phyloP scores from a whole-genome alignment of 2,888 invertebrate genomes.

The Dexiosoma caninum region DNA sequence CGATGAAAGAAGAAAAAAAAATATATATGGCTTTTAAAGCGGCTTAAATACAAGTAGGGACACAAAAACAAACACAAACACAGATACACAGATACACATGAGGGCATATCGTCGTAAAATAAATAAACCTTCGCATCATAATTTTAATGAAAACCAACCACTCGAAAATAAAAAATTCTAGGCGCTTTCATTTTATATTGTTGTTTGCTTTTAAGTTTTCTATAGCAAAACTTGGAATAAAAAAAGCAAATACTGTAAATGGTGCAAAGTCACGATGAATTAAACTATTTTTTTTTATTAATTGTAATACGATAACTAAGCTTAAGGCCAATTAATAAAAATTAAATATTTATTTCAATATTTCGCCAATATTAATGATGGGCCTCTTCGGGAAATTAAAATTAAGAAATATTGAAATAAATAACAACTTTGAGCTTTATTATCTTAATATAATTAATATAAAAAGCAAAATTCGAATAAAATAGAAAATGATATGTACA shows the following conservation, averaged over 20 bases:
- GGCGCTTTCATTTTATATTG: neutral
- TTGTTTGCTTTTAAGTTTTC: slow-evolving; percentile 4
- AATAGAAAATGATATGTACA: too few species aligned
- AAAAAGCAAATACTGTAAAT: neutral
- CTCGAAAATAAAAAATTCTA: slow-evolving; percentile 25
- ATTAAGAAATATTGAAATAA: too few species aligned
- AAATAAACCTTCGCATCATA: slow-evolving; percentile 7
- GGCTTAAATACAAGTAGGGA: slow-evolving; percentile 10
- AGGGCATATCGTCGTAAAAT: slow-evolving; percentile 8
- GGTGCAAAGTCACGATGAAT: neutral
- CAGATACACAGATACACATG: neutral
- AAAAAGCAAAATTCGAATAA: too few species aligned
- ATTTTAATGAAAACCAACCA: slow-evolving; percentile 34
- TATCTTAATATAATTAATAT: too few species aligned
- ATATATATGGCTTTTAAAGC: slow-evolving; percentile 18
- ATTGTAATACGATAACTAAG: too few species aligned
- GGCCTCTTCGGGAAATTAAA: too few species aligned
- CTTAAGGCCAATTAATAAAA: too few species aligned
- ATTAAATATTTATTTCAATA: too few species aligned
- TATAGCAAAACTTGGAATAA: neutral
- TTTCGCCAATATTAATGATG: too few species aligned
- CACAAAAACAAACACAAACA: too few species aligned
- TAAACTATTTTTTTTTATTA: neutral
- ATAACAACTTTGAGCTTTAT: too few species aligned
- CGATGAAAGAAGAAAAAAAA: slow-evolving; percentile 7